Conservation (phyloP, 2,797 vertebrate species). For the Macrochelys suwanniensis region DNA sequence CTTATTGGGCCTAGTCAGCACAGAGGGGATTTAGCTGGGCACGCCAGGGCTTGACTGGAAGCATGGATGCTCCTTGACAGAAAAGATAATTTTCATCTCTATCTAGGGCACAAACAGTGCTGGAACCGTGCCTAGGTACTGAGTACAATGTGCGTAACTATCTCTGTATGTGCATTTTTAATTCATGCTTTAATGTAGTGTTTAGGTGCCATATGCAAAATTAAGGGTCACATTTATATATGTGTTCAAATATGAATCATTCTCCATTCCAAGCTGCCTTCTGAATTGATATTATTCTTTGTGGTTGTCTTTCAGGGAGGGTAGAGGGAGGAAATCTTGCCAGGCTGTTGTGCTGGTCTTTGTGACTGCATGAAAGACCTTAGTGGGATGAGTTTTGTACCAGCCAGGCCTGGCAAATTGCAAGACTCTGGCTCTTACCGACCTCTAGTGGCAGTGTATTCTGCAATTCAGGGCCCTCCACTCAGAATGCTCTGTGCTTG, state of each 20-base stretch:
- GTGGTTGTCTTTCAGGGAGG: neutral
- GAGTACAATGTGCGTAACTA: neutral
- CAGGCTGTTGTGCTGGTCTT: neutral
- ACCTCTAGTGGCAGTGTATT: neutral
- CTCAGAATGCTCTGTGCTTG: neutral
- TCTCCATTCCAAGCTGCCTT: neutral
- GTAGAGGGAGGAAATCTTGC: neutral
- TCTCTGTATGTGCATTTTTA: neutral
- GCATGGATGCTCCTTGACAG: neutral
- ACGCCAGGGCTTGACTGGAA: neutral
- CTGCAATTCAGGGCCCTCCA: neutral
- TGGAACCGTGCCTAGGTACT: neutral
- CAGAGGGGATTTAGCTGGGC: neutral
- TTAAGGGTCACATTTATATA: neutral
- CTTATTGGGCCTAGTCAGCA: neutral
- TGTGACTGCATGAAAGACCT: neutral
- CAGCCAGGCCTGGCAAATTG: neutral
- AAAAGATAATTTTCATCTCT: neutral
- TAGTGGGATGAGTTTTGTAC: neutral
- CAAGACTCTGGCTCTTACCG: neutral
- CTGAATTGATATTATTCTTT: neutral
- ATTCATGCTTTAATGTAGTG: neutral
- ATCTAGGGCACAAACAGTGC: neutral
- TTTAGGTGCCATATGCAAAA: neutral
- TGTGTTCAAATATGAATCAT: neutral